Evolutionary conservation across 2,113 vertebrate species (phyloP).

Genomic region (Periophthalmus modestus): DNA sequence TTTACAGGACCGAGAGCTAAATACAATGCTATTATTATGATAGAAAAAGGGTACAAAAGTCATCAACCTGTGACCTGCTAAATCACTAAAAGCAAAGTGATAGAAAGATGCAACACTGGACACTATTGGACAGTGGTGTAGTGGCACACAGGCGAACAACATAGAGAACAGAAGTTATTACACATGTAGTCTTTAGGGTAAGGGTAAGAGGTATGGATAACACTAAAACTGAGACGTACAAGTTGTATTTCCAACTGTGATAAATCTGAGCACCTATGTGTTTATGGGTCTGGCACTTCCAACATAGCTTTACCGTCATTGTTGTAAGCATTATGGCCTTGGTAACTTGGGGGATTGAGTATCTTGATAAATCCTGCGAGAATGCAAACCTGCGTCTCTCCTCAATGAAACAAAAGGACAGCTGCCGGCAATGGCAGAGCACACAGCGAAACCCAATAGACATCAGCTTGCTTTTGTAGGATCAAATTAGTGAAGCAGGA

Average conservation of each 20-base stretch:
- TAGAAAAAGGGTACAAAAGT: neutral
- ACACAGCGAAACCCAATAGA: constrained; percentile 43
- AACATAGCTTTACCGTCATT: constrained; percentile 27
- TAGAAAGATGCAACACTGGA: constrained; percentile 6
- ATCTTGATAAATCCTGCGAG: constrained; percentile 76
- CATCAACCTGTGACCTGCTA: constrained; percentile 19
- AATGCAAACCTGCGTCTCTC: constrained; percentile 73
- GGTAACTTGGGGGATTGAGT: constrained; percentile 71
- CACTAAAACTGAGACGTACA: neutral
- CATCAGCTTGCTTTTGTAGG: constrained; percentile 79
- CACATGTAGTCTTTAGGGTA: neutral
- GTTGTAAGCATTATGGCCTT: constrained; percentile 67
- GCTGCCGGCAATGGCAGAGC: constrained; percentile 68
- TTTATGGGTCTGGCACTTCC: constrained; percentile 18
- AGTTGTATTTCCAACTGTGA: constrained; percentile 1
- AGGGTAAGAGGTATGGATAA: neutral
- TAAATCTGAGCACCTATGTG: constrained; percentile 3
- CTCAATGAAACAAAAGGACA: constrained; percentile 63
- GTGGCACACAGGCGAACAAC: neutral
- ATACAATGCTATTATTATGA: neutral
- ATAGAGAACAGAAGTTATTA: neutral
- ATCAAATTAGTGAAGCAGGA: constrained; percentile 79
- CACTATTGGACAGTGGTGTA: neutral
- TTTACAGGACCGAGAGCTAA: neutral
- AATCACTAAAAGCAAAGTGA: constrained; percentile 60